Evolutionary conservation across 2,113 vertebrate species (phyloP).

Genomic region (Lonchura striata): DNA sequence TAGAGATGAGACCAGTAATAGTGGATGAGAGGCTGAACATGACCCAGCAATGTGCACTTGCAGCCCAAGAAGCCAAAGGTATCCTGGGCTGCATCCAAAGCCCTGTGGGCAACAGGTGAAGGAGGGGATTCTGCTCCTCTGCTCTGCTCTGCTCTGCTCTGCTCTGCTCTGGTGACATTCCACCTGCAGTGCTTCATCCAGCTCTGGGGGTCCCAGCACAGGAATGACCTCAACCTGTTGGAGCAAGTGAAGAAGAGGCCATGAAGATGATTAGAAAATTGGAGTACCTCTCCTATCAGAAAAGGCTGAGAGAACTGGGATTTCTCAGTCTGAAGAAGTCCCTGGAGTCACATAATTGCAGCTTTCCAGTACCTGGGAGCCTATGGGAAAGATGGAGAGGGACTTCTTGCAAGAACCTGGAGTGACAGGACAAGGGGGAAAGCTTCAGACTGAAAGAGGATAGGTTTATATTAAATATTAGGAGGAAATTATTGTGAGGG

Average conservation of each 20-base stretch:
- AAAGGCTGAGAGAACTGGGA: neutral
- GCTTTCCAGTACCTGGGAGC: neutral
- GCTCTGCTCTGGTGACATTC: neutral
- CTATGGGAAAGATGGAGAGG: neutral
- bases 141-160: neutral
- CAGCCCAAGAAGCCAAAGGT: neutral
- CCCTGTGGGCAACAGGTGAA: rapidly evolving
- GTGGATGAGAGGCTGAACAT: neutral
- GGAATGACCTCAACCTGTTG: neutral
- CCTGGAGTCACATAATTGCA: neutral
- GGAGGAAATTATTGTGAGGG: neutral
- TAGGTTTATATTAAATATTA: neutral
- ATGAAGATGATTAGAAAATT: rapidly evolving
- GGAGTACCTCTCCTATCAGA: neutral
- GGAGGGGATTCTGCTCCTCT: neutral
- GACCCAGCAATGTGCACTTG: neutral
- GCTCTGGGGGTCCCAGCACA: neutral
- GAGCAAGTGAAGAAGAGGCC: neutral
- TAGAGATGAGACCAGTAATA: neutral
- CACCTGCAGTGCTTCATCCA: neutral
- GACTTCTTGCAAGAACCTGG: neutral
- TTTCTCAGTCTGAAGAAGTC: neutral
- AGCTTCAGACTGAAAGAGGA: neutral
- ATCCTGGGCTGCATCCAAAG: neutral
- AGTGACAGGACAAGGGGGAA: neutral